phyloP scores from a whole-genome alignment of 2,888 invertebrate genomes.

The Nephrotoma guestfalica region DNA sequence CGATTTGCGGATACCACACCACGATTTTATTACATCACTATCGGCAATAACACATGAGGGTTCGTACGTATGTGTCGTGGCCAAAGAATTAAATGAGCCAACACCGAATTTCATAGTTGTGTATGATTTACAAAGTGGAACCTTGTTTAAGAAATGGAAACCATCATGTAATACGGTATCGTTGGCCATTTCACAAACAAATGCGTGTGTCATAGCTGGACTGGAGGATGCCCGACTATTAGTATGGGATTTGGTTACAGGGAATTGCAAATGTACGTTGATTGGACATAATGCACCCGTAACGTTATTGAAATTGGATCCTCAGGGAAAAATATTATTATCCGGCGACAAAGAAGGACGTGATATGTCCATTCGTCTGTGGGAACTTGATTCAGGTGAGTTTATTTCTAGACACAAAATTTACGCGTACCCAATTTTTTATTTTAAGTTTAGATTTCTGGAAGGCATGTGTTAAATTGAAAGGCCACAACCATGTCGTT shows the following conservation, averaged over 20 bases:
- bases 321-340: conserved; percentile 54
- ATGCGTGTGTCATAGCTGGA: conserved; percentile 71
- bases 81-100: conserved; percentile 56
- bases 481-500: too few relatives aligned
- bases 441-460: too few relatives aligned
- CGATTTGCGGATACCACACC: conserved; percentile 76
- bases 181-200: conserved; percentile 70
- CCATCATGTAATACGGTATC: conserved; percentile 70
- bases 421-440: too few relatives aligned
- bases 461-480: too few relatives aligned
- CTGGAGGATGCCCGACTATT: conserved; percentile 68
- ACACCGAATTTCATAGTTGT: conserved; percentile 81
- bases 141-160: conserved; percentile 84
- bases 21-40: conserved; percentile 72
- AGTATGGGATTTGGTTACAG: conserved; percentile 76
- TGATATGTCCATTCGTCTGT: conserved; percentile 63
- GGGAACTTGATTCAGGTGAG: conserved; percentile 65
- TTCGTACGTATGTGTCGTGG: conserved; percentile 56
- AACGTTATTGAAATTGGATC: conserved; percentile 55
- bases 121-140: conserved; percentile 80
- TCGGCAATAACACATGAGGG: conserved; percentile 78
- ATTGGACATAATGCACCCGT: conserved; percentile 68
- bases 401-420: background rate
- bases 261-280: conserved; percentile 62
- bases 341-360: conserved; percentile 57